These are phyloP conservation scores for Catharus minimus DNA, from an alignment of 2,113 vertebrate genomes.

Conservation along the genomic window DNA sequence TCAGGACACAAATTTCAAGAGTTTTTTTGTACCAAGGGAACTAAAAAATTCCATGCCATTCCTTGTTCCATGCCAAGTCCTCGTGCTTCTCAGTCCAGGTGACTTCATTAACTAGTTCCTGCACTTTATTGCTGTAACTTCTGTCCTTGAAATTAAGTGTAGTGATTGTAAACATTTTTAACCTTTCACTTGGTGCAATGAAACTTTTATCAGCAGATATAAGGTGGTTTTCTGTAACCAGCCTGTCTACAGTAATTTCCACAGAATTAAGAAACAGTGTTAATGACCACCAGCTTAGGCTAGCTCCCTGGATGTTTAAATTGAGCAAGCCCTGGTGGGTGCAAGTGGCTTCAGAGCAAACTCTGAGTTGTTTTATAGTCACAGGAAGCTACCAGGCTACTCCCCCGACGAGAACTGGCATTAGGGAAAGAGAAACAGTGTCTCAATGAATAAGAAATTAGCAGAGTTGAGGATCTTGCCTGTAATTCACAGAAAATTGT, in stretches of 20 bases:
- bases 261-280: neutral
- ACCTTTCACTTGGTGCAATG: neutral
- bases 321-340: neutral
- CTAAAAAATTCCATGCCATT: neutral
- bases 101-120: neutral
- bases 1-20: neutral
- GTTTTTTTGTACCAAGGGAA: neutral
- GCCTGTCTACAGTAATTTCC: neutral
- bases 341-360: neutral
- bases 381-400: neutral
- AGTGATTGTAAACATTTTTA: neutral
- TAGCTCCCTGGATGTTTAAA: neutral
- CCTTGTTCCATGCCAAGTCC: neutral
- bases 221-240: neutral
- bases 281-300: neutral
- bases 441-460: slow-evolving; percentile 6
- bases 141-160: neutral
- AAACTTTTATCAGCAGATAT: neutral
- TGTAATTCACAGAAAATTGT: slow-evolving; percentile 40
- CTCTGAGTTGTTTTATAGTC: neutral
- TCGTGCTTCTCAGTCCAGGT: neutral
- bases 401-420: neutral
- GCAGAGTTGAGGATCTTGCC: neutral
- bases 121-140: neutral
- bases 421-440: neutral